Evolutionary conservation across 1,140 invertebrate species (phyloP), one percentile per base, ranked within the genome.

Genomic region (Bombus vancouverensis): DNA sequence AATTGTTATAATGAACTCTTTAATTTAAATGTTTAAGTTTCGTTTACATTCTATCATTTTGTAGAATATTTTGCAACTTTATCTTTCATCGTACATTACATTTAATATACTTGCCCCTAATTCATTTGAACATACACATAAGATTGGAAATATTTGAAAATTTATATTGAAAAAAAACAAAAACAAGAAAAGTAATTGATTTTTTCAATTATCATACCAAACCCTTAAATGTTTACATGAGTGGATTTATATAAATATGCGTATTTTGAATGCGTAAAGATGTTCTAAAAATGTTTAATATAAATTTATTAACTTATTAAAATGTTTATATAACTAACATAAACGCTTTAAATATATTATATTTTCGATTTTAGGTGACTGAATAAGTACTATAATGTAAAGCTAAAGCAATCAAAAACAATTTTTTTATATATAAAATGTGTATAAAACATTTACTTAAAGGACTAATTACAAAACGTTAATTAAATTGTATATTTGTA

Each of bases 1-100:
- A 91, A 90, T 90, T 90, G 91, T 92, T 88, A 91, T 85, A 85
- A 92, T 88, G 90, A 93, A 93, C 87, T 88, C 83, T 85, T 88
- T 88, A 65, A 87, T 91, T 85, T 70, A 73, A 89, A 87, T 86
- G 87, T n/a, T 87, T 53, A 86, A 76, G 34, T 86, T 84, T 79
- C 70, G 37, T 83, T 83, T 75, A 44, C 65, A 87, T 42, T 39
- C 79, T 42, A 28, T 65, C 81, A 85, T 72, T 22, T 34, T 42
- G 22, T 76, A 81, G 77, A 34, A 85, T 87, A 89, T 83, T 90
- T 83, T 85, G 82, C 42, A 86, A 78, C 32, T 85, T 90, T 83
- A 83, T 85, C 18, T 86, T 89, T 84, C 80, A 89, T 91, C 87
- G 87, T 92, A 93, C 87, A 90, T 89, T 90, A 92, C 88, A 93